Conservation (phyloP, 2,113 vertebrate species). For the Parus major region DNA sequence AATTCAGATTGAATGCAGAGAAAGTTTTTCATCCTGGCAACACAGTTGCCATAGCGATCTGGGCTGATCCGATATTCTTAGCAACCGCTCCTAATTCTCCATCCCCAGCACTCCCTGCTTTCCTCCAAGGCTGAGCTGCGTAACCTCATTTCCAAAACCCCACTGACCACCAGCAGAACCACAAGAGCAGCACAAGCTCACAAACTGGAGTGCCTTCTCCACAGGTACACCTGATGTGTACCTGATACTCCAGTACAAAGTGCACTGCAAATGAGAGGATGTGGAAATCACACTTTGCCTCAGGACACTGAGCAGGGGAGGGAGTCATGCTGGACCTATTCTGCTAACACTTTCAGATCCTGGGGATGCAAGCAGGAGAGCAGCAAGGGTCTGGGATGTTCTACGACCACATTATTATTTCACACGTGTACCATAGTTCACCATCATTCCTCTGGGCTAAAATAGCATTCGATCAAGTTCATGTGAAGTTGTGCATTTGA, state of each 20-base stretch:
- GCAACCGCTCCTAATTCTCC: slow-evolving; percentile 68
- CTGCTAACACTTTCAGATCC: neutral
- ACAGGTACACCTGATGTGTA: neutral
- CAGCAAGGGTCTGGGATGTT: neutral
- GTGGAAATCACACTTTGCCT: neutral
- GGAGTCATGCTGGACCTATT: neutral
- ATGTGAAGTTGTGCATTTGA: neutral
- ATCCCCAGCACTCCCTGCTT: slow-evolving; percentile 9
- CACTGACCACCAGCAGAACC: neutral
- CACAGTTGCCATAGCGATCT: slow-evolving; percentile 76
- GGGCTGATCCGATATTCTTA: slow-evolving; percentile 72
- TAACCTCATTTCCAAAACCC: slow-evolving; percentile 21
- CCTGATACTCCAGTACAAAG: no score
- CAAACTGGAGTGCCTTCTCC: neutral
- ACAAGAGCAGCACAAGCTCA: neutral
- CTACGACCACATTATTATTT: neutral
- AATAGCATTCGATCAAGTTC: neutral
- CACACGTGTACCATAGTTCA: neutral
- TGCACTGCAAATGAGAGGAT: fast-evolving
- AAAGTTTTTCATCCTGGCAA: slow-evolving; percentile 70
- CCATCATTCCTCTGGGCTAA: neutral
- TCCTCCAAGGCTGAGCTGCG: slow-evolving; percentile 37
- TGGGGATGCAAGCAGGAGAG: neutral
- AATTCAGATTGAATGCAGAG: slow-evolving; percentile 38
- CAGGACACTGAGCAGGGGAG: neutral